Base-by-base conservation (phyloP, 2,888 invertebrate species). In the Tortricodes alternella region DNA sequence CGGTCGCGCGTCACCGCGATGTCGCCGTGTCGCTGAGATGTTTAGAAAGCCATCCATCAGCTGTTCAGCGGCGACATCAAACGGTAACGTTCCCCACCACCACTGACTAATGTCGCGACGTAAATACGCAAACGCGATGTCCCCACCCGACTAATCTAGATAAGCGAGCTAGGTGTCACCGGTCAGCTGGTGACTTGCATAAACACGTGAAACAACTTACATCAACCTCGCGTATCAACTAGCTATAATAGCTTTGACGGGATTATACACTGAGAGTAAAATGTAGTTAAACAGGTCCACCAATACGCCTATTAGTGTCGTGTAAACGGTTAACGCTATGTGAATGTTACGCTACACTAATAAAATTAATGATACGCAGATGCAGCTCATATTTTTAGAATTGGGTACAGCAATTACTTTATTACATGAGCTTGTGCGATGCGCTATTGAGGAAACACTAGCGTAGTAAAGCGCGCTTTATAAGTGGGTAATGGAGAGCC, bases 1-100 rank as follows among this genome's bases (percentile, higher is more conserved):
- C 58, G 60, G 60, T 59, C 23, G 55, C 50, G 29, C 53, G 62
- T 44, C 55, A 49, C 44, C 24, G 53, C 35, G 49, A 46, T 27
- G 53, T 53, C 70, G 60, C 71, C 68, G 70, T 74, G 81, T 78
- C 80, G 77, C 73, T 63, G 72, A 75, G 77, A 76, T 76, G 80
- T 83, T 87, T 89, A 89, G 89, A 90, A 90, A 90, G 89, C 80
- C 81, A 89, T 89, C 87, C 73, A 80, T 89, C 88, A 83, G 73
- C 81, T 82, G 80, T 75, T 77, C 71, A 69, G 68, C 81, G 83
- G 82, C 66, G 74, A 87, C 81, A 73, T 86, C 83, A 88, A 83
- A 85, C 76, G 73, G 57, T 62, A 83, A 85, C 76, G 73, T 56
- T 62, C 64, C 55, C 55, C 60, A 62, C 56, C 59, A 57, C 62